Evolutionary conservation across 2,888 invertebrate species (phyloP).

Genomic region (Tromatobia lineatoria): DNA sequence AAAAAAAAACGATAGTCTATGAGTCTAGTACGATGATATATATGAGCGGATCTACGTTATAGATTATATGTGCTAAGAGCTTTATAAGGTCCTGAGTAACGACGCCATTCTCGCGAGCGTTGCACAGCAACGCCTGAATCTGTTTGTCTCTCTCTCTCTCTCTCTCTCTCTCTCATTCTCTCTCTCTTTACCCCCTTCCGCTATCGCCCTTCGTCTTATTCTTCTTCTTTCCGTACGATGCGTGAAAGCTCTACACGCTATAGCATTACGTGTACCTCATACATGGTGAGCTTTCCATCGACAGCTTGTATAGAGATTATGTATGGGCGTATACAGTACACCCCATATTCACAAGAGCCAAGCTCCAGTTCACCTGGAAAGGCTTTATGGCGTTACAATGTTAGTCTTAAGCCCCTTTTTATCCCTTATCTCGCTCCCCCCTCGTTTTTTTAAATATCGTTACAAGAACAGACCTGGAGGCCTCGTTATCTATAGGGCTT

Average conservation of each 20-base stretch:
- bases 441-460: background rate
- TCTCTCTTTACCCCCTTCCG: no score
- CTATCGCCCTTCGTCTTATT: background rate
- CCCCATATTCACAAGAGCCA: slow-evolving; percentile 19
- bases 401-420: slow-evolving; percentile 8
- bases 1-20: slow-evolving; percentile 26
- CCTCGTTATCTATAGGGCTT: background rate
- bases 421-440: background rate
- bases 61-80: slow-evolving; percentile 60
- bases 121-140: slow-evolving; percentile 25
- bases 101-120: slow-evolving; percentile 37
- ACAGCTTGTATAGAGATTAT: slow-evolving; percentile 49
- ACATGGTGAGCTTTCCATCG: slow-evolving; percentile 14
- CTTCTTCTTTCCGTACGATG: background rate
- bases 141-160: background rate
- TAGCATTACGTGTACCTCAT: slow-evolving; percentile 15
- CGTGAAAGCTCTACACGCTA: slow-evolving; percentile 18
- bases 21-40: slow-evolving; percentile 33
- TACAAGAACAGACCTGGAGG: slow-evolving; percentile 4
- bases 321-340: slow-evolving; percentile 20
- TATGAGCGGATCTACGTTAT: slow-evolving; percentile 32
- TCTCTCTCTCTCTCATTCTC: no score
- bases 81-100: slow-evolving; percentile 59
- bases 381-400: slow-evolving; percentile 14
- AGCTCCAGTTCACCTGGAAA: slow-evolving; percentile 1